These are phyloP conservation scores for Sebastes schlegelii DNA, from an alignment of 2,113 vertebrate genomes.

Conservation along the genomic window DNA sequence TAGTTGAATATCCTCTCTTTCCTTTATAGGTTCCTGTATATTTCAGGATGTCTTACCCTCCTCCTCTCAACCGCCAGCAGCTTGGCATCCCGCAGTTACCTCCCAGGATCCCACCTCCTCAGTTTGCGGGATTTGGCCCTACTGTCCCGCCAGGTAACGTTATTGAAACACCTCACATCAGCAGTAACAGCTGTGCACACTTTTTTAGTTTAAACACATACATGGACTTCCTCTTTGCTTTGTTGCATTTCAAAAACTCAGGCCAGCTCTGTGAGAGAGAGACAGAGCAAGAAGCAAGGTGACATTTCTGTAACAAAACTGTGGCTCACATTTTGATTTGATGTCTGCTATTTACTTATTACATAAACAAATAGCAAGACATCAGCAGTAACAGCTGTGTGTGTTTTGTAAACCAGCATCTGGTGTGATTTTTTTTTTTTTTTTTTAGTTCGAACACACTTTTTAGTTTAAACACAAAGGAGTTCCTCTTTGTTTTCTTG, in stretches of 20 bases:
- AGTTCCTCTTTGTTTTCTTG: background rate
- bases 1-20: background rate
- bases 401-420: background rate
- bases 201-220: background rate
- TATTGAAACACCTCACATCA: background rate
- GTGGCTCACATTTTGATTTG: background rate
- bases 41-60: constrained; percentile 94
- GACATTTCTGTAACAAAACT: background rate
- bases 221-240: background rate
- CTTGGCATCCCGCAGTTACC: constrained; percentile 86
- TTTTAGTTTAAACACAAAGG: background rate
- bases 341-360: too few relatives aligned
- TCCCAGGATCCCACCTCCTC: constrained; percentile 94
- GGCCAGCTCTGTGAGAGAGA: background rate
- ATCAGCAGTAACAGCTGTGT: background rate
- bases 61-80: constrained; percentile 94
- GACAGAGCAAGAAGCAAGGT: background rate
- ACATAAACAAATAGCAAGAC: background rate
- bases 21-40: constrained; percentile 81
- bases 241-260: background rate
- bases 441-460: too few relatives aligned
- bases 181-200: background rate
- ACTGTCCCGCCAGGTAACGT: constrained; percentile 88
- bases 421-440: background rate
- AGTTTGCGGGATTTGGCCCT: constrained; percentile 92